Evolutionary conservation across 2,113 vertebrate species (phyloP), one percentile per base, ranked within the genome.

Genomic region (Hyperoodon ampullatus): DNA sequence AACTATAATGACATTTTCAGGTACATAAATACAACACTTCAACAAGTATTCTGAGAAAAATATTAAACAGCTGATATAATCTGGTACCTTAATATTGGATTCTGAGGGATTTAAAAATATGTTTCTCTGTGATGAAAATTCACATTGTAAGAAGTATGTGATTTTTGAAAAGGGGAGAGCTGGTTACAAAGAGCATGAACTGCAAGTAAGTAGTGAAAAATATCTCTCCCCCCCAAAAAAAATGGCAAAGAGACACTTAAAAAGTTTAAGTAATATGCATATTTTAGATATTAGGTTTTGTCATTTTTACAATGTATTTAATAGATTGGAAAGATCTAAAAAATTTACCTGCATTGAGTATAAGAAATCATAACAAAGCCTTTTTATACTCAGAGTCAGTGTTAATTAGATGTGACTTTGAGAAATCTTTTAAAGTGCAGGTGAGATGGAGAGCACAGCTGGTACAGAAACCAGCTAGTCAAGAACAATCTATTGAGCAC

Each of bases 321-420:
- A 53, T 74, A 80, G 75, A 88, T 93, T 92, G 63, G 23, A 87
- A 15, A 26, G 87, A 95, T 94, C 75, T 92, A 72, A 39, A 77
- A 82, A 78, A 71, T 39, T 23, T 74, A 94, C 65, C 53, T 60
- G 21, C 70, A 83, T 80, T 39, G 44, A 97, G 71, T 80, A 63
- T 53, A 88, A 96, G 92, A 97, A 97, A 44, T 88, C 95, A 55
- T 84, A 96, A 93, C 33, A 88, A 97, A 39, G 35, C 8, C 19
- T 13, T 92, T 95, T 98, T 88, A 93, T 77, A 89, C 53, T 82
- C 81, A 96, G 47, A 58, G 39, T 75, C 39, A 71, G 30, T 66
- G 88, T 96, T 97, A 98, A 93, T 94, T 98, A 97, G 58, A 88
- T 39, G 47, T 95, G 96, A 98, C 96, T 97, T 97, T 93, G 96